phyloP scores from a whole-genome alignment of 2,888 invertebrate species.

The Spilosoma lubricipeda region DNA sequence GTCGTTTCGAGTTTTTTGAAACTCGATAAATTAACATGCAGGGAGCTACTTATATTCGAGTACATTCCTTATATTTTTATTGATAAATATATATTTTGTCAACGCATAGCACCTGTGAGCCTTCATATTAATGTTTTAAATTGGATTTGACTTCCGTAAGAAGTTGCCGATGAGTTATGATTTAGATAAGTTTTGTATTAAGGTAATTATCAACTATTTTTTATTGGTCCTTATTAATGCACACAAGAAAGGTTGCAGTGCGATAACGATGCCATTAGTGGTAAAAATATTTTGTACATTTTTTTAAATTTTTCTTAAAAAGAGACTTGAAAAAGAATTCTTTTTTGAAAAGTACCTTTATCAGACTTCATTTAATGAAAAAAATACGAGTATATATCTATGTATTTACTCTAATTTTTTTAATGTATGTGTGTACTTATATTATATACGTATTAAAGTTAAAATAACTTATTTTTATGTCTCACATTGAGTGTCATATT shows the following conservation, averaged over 20 bases:
- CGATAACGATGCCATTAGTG: conserved; percentile 32
- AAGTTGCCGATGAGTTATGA: conserved; percentile 37
- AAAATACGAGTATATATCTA: neutral
- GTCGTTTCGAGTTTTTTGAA: conserved; percentile 33
- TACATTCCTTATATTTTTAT: conserved; percentile 36
- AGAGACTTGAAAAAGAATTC: neutral
- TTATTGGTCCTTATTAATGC: conserved; percentile 35
- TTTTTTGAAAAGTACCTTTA: neutral
- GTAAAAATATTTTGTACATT: conserved; percentile 19
- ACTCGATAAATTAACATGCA: conserved; percentile 49
- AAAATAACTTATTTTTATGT: neutral
- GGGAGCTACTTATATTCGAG: conserved; percentile 23
- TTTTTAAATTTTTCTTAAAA: conserved; percentile 16
- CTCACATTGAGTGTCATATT: neutral
- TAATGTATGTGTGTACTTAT: too few relatives aligned
- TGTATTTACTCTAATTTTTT: too few relatives aligned
- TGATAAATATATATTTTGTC: conserved; percentile 39
- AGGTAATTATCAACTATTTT: conserved; percentile 43
- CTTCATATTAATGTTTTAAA: conserved; percentile 41
- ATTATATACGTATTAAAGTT: neutral
- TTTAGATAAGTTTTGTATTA: conserved; percentile 25
- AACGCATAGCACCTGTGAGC: conserved; percentile 35
- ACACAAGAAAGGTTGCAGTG: conserved; percentile 21
- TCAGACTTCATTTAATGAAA: neutral
- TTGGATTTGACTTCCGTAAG: conserved; percentile 40